These are phyloP conservation scores for Luperina testacea DNA, from an alignment of 2,888 invertebrate species.

Conservation along the genomic window DNA sequence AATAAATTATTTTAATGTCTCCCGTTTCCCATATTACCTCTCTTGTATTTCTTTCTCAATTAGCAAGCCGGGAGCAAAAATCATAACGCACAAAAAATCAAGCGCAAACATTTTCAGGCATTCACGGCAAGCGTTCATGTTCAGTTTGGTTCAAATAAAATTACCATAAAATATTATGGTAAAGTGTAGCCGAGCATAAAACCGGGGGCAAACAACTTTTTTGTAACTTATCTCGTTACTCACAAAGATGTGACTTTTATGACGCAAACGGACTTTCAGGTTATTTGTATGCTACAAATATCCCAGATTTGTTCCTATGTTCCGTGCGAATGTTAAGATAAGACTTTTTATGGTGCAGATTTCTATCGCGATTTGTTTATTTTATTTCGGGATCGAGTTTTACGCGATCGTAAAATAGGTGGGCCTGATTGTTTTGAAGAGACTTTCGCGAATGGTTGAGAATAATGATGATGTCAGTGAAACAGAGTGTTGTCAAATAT, in stretches of 20 bases:
- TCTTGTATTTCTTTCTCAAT: slow-evolving; percentile 32
- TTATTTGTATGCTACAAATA: slow-evolving; percentile 83
- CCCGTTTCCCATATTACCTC: neutral
- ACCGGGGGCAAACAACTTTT: slow-evolving; percentile 80
- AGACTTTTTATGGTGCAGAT: slow-evolving; percentile 68
- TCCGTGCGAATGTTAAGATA: slow-evolving; percentile 70
- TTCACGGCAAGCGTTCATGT: slow-evolving; percentile 69
- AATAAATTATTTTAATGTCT: slow-evolving; percentile 7
- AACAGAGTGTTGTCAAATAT: neutral
- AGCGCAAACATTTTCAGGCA: slow-evolving; percentile 64
- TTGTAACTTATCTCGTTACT: slow-evolving; percentile 86
- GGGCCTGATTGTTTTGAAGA: slow-evolving; percentile 50
- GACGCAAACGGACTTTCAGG: slow-evolving; percentile 82
- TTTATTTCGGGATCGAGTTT: slow-evolving; percentile 57
- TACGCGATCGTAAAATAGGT: slow-evolving; percentile 55
- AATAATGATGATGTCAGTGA: slow-evolving; percentile 14
- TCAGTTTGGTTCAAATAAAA: slow-evolving; percentile 81
- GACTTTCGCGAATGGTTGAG: slow-evolving; percentile 8
- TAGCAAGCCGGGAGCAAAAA: slow-evolving; percentile 21
- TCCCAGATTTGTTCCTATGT: slow-evolving; percentile 76
- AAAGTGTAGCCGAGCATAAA: slow-evolving; percentile 81
- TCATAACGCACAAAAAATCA: slow-evolving; percentile 43
- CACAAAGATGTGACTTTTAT: slow-evolving; percentile 87
- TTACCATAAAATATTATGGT: slow-evolving; percentile 84
- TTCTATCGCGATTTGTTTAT: slow-evolving; percentile 72